A percentile compares a stretch with the other conserved stretches of the same genome.
These are phyloP conservation scores for Platysteira castanea DNA, from an alignment of 2,113 vertebrate genomes.

Conservation along the genomic window DNA sequence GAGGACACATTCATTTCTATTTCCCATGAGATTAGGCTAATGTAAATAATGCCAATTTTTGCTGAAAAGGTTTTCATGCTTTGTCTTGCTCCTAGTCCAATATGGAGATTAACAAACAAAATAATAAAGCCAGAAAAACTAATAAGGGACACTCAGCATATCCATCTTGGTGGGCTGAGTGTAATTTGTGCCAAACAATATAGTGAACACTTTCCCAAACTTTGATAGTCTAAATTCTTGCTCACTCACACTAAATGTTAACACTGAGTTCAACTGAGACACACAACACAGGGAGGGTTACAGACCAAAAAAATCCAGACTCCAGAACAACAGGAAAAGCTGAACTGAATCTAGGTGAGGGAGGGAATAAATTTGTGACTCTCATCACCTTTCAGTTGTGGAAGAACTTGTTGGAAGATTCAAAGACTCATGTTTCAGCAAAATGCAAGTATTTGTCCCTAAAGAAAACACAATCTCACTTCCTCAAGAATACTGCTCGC, in stretches of 20 bases:
- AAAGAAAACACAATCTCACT: neutral
- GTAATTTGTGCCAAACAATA: neutral
- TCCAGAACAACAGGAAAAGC: neutral
- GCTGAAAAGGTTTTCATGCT: neutral
- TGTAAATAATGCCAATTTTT: constrained; percentile 24
- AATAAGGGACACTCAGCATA: neutral
- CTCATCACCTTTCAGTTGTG: neutral
- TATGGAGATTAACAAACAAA: neutral
- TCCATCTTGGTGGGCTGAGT: neutral
- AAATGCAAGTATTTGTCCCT: neutral
- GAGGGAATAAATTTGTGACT: neutral
- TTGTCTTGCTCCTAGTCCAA: neutral
- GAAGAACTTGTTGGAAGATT: neutral
- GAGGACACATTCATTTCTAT: neutral
- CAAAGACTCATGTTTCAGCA: neutral
- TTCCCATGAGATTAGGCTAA: neutral
- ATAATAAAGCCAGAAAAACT: neutral
- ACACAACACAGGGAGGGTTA: neutral
- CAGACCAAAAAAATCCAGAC: neutral
- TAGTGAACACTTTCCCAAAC: neutral
- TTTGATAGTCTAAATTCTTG: neutral
- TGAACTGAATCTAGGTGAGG: neutral
- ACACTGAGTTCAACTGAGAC: neutral
- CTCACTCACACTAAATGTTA: neutral
- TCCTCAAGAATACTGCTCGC: neutral